Conservation (phyloP, 2,888 invertebrate species). For the Rotaria magnacalcarata region DNA sequence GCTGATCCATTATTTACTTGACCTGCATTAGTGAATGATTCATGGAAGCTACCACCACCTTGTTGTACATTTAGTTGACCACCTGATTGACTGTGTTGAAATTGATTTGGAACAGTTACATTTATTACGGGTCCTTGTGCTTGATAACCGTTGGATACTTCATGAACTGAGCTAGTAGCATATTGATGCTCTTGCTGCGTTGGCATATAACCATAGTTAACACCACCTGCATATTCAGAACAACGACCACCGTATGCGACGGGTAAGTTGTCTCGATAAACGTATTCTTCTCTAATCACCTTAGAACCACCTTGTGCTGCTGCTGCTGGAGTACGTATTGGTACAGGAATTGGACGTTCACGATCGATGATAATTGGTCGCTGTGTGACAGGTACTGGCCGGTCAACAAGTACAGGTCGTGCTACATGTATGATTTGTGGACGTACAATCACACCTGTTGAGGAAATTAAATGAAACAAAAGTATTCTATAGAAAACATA, state of each 20-base stretch:
- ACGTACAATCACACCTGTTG: slow-evolving; percentile 41
- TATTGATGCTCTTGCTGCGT: slow-evolving; percentile 27
- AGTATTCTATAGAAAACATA: not conserved
- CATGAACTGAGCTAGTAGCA: not conserved
- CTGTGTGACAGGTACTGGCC: slow-evolving; percentile 45
- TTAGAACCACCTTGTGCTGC: too few species aligned
- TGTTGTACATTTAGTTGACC: not conserved
- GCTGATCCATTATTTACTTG: not conserved
- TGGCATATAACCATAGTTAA: slow-evolving; percentile 36
- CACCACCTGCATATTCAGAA: slow-evolving; percentile 1
- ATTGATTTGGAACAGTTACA: not conserved
- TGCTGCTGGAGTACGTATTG: not conserved
- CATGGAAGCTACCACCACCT: not conserved
- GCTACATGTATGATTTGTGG: slow-evolving; percentile 47
- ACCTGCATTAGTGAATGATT: not conserved
- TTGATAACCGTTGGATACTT: not conserved
- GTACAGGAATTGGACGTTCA: slow-evolving; percentile 41
- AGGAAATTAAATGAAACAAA: not conserved
- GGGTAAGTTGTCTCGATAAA: slow-evolving; percentile 38
- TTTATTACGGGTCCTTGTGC: not conserved
- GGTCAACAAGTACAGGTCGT: slow-evolving; percentile 45
- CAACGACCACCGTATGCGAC: slow-evolving; percentile 31
- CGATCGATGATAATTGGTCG: slow-evolving; percentile 46
- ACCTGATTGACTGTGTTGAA: not conserved
- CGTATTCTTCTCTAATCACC: slow-evolving; percentile 21